Evolutionary conservation across 2,888 invertebrate genomes (phyloP).

Genomic region (Uropetala carovei): DNA sequence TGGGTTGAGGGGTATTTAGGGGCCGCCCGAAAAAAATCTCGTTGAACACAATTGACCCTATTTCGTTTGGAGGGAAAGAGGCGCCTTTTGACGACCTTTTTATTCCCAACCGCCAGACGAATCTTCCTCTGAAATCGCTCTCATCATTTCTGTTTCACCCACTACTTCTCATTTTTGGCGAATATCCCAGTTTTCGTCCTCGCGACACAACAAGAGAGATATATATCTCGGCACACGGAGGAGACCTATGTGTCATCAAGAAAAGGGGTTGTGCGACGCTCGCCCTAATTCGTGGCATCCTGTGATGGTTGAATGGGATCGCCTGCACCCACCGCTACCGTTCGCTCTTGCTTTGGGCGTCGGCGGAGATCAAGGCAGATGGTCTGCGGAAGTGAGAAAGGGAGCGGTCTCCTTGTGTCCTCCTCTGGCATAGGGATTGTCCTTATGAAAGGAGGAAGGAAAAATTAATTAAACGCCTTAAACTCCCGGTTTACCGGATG

Average conservation of each 20-base stretch:
- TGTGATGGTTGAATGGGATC: slow-evolving; percentile 21
- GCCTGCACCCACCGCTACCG: background rate
- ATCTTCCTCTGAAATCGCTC: background rate
- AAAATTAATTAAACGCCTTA: too few relatives aligned
- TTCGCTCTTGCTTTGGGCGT: background rate
- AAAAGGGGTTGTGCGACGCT: slow-evolving; percentile 38
- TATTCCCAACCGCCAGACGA: background rate
- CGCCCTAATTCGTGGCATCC: slow-evolving; percentile 50
- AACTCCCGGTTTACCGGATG: too few relatives aligned
- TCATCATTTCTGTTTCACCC: too few relatives aligned
- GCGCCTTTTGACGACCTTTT: background rate
- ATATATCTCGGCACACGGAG: background rate
- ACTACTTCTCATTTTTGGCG: slow-evolving; percentile 3
- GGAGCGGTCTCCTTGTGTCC: too few relatives aligned
- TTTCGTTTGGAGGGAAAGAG: background rate
- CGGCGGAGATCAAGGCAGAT: too few relatives aligned
- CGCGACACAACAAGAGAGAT: background rate
- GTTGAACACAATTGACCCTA: slow-evolving; percentile 44
- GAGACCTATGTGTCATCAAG: slow-evolving; percentile 23
- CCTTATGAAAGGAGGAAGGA: too few relatives aligned
- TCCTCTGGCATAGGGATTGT: too few relatives aligned
- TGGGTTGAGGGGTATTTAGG: background rate
- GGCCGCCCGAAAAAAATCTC: background rate
- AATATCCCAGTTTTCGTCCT: background rate
- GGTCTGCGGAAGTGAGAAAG: too few relatives aligned